These are phyloP conservation scores for Oxyscelio sp. DNA, from an alignment of 2,888 invertebrate species.

Conservation along the genomic window DNA sequence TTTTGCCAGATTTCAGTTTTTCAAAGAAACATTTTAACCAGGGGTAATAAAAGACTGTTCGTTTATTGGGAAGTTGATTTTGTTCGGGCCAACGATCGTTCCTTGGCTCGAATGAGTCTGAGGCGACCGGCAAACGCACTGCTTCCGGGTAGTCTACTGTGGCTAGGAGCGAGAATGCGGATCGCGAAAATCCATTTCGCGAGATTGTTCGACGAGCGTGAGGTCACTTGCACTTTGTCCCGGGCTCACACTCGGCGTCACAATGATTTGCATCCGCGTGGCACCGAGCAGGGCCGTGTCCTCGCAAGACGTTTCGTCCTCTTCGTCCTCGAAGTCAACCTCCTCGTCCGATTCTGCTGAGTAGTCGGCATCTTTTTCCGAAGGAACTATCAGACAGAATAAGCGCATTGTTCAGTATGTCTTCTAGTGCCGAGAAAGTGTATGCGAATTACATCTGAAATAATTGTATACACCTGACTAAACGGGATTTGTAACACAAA, in stretches of 20 bases:
- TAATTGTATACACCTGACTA: too few species aligned
- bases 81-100: conserved; percentile 7
- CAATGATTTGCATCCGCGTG: conserved; percentile 85
- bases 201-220: conserved; percentile 75
- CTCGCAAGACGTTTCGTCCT: conserved; percentile 88
- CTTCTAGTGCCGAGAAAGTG: too few species aligned
- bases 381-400: conserved; percentile 74
- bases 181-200: conserved; percentile 77
- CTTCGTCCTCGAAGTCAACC: conserved; percentile 87
- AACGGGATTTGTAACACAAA: too few species aligned
- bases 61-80: conserved; percentile 43
- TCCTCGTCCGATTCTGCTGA: conserved; percentile 83
- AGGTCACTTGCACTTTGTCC: conserved; percentile 78
- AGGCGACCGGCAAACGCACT: conserved; percentile 21
- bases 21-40: too few species aligned
- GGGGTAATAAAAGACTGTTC: conserved; percentile 46
- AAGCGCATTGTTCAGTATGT: too few species aligned
- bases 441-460: too few species aligned
- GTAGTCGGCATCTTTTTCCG: conserved; percentile 79
- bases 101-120: conserved; percentile 13
- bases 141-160: conserved; percentile 46
- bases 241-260: conserved; percentile 80
- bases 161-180: conserved; percentile 77
- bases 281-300: conserved; percentile 90
- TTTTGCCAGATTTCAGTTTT: too few species aligned